Conservation (phyloP, 2,113 vertebrate species). For the Sorex araneus region DNA sequence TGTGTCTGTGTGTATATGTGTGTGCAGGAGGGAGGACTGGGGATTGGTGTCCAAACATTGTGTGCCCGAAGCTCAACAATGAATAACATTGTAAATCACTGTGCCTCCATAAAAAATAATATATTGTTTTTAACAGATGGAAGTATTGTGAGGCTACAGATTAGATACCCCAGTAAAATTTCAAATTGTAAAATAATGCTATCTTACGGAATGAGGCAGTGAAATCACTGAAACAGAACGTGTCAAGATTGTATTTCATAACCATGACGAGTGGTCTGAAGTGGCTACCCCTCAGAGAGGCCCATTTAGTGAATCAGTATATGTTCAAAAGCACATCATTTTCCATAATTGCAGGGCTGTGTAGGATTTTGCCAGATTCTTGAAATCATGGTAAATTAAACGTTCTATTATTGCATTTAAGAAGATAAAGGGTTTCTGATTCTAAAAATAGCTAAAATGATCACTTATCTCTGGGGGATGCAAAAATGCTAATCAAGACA, state of each 20-base stretch:
- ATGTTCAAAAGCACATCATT: no score
- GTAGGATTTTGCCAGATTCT: neutral
- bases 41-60: no score
- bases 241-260: neutral
- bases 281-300: no score
- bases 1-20: no score
- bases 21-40: no score
- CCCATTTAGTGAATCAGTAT: no score
- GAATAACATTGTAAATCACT: no score
- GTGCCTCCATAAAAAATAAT: no score
- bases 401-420: neutral
- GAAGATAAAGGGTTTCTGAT: neutral
- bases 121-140: no score
- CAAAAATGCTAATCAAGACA: neutral
- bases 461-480: neutral
- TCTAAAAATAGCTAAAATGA: slow-evolving; percentile 33
- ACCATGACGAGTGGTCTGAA: neutral
- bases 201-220: neutral
- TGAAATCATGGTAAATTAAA: neutral
- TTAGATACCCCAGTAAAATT: neutral
- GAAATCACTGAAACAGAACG: neutral
- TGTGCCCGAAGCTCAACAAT: no score
- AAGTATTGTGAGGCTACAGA: neutral
- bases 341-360: no score
- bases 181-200: neutral